Evolutionary conservation across 2,888 invertebrate species (phyloP).

Genomic region (Penaeus monodon): DNA sequence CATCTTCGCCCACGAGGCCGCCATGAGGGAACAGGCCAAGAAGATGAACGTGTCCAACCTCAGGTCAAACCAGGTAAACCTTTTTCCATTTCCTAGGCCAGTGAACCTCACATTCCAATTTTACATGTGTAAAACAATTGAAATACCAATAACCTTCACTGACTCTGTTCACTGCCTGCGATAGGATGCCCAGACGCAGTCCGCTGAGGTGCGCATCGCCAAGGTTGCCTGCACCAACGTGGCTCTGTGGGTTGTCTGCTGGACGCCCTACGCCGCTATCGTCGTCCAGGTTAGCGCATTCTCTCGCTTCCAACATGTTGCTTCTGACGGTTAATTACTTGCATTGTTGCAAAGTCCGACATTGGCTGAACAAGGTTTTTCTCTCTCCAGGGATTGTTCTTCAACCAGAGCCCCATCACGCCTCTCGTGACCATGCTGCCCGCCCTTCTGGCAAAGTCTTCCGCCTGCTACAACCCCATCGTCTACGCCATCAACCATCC

Average conservation of each 20-base stretch:
- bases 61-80: slow-evolving; percentile 73
- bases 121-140: too few relatives aligned
- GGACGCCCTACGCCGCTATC: slow-evolving; percentile 68
- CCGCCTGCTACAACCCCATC: slow-evolving; percentile 68
- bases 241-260: slow-evolving; percentile 66
- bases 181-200: slow-evolving; percentile 54
- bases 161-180: too few relatives aligned
- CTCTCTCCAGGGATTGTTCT: slow-evolving; percentile 30
- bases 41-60: slow-evolving; percentile 93
- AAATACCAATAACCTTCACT: too few relatives aligned
- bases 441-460: slow-evolving; percentile 71
- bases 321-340: neutral
- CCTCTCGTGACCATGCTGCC: slow-evolving; percentile 66
- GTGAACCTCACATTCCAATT: too few relatives aligned
- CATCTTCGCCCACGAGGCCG: slow-evolving; percentile 86
- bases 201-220: slow-evolving; percentile 65
- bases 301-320: neutral
- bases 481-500: slow-evolving; percentile 68
- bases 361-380: neutral
- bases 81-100: too few relatives aligned
- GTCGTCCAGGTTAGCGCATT: slow-evolving; percentile 65
- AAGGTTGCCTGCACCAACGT: slow-evolving; percentile 66
- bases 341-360: neutral
- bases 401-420: slow-evolving; percentile 49
- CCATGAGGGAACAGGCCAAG: slow-evolving; percentile 90